Evolutionary conservation across 2,888 invertebrate genomes (phyloP), one percentile per base, ranked within the genome.

Genomic region (Pandemis cinnamomeana): DNA sequence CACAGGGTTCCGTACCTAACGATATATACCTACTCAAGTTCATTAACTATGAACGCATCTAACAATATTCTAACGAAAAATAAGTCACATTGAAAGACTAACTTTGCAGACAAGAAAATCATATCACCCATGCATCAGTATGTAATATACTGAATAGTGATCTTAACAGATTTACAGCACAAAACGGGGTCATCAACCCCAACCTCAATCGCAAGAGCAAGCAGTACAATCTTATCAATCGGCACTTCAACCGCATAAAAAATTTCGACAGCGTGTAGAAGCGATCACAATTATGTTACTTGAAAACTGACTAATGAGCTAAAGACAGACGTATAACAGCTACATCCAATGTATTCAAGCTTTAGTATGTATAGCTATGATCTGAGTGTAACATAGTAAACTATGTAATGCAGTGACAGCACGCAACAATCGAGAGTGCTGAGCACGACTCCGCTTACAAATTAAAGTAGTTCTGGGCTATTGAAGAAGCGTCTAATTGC

Each of bases 351-450:
- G 27, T 2, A 11, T 46, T 46, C 11, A 10, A 46, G 10, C 46
- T 46, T 11, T 5, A 11, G 46, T 46, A 0, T 46, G 11, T 46
- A 11, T 10, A 46, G 11, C 46, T 46, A 46, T 11, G 46, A 11
- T 46, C 46, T 46, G 11, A 5, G 5, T 27, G 55, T 5, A 55
- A n/a, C 8, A 27, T 27, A 20, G 27, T 27, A 58, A 27, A 58
- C 27, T 27, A 44, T 64, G 66, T 64, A 72, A 72, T 68, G 15
- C 55, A 72, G 66, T 27, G 51, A 69, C 68, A 64, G 44, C 69
- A 69, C 69, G 72, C 72, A 72, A 72, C 68, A 72, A 72, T 64
- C 72, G 72, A 72, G 72, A 72, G 72, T 69, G 67, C 69, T 46
- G 67, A 48, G 68, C 69, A 73, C 73, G 69, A 73, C 64, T 70